Evolutionary conservation across 1,140 invertebrate species (phyloP).

Genomic region (Rhagoletis zephyria): DNA sequence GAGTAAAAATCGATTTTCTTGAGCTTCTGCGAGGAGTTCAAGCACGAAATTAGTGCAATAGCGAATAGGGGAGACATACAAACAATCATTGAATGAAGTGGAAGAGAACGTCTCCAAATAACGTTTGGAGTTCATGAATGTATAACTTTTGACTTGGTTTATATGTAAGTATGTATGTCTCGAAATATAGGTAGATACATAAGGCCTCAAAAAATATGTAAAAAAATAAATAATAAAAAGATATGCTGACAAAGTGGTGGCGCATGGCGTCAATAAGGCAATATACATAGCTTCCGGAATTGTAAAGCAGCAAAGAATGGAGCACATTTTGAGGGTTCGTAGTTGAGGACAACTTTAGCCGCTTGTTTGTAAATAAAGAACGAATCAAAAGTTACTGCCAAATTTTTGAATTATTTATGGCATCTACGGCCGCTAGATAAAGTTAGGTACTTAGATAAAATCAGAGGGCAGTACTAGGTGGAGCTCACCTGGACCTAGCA

Average conservation of each 20-base stretch:
- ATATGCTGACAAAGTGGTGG: constrained; percentile 47
- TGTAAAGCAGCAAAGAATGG: neutral
- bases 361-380: no score
- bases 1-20: constrained; percentile 20
- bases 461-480: no score
- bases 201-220: no score
- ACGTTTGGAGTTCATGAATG: neutral
- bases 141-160: neutral
- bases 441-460: no score
- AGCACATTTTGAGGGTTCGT: neutral
- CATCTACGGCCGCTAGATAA: no score
- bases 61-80: neutral
- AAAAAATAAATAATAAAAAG: constrained; percentile 15
- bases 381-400: no score
- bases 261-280: constrained; percentile 33
- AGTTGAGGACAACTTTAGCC: no score
- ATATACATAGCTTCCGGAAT: neutral
- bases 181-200: neutral
- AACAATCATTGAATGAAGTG: neutral
- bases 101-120: neutral
- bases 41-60: neutral
- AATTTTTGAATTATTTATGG: no score
- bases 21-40: constrained; percentile 5
- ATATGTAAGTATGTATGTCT: neutral
- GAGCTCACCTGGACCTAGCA: no score